phyloP scores from a whole-genome alignment of 2,797 vertebrate species.

The Thamnophis elegans region DNA sequence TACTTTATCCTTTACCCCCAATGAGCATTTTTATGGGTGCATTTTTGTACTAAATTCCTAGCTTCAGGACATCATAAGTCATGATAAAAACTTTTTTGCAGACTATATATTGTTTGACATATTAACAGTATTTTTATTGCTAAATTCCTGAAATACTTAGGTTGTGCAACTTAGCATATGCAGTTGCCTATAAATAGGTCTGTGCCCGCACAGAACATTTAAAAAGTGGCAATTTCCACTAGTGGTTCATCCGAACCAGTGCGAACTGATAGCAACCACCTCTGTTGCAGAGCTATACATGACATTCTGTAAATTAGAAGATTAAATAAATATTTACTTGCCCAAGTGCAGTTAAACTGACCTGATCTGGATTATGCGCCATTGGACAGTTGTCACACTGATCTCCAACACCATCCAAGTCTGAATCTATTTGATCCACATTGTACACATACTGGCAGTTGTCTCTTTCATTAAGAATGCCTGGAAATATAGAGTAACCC shows the following conservation, averaged over 20 bases:
- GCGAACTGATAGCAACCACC: too few relatives aligned
- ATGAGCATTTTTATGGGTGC: background rate
- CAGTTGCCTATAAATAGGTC: too few relatives aligned
- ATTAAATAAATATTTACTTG: background rate
- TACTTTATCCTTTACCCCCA: conserved; percentile 5
- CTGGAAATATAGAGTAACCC: conserved; percentile 67
- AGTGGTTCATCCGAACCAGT: too few relatives aligned
- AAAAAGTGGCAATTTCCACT: too few relatives aligned
- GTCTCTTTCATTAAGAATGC: conserved; percentile 92
- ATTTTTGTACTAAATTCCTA: conserved; percentile 15
- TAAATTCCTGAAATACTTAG: background rate
- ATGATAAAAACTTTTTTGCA: background rate
- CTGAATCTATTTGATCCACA: conserved; percentile 93
- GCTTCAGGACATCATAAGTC: background rate
- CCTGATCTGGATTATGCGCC: conserved; percentile 98
- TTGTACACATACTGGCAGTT: conserved; percentile 98
- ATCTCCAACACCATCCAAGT: conserved; percentile 94
- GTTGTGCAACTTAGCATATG: too few relatives aligned
- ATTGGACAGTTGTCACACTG: conserved; percentile 98
- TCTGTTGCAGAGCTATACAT: background rate
- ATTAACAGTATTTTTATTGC: background rate
- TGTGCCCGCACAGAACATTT: too few relatives aligned
- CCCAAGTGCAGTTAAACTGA: conserved; percentile 49
- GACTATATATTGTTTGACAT: background rate
- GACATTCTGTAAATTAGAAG: background rate